A percentile compares a stretch with the other conserved stretches of the same genome.
Conservation (phyloP, 2,888 invertebrate genomes). For the Exephanes ischioxanthus region DNA sequence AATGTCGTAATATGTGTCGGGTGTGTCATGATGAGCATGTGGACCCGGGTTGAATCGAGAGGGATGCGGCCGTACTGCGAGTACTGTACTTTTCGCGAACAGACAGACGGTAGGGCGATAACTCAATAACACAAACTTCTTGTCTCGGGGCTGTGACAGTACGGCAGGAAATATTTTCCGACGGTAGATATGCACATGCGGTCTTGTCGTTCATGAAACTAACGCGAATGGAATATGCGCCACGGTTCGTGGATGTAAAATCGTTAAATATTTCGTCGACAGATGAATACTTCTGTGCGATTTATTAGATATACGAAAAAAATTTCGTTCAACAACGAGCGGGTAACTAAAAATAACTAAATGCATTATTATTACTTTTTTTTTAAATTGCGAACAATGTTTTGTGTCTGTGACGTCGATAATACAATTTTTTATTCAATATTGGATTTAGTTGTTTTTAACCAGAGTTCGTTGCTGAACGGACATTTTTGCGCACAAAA, state of each 20-base stretch:
- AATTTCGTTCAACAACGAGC: not conserved
- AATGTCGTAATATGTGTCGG: conserved; percentile 54
- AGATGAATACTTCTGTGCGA: conserved; percentile 17
- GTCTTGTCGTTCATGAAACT: conserved; percentile 63
- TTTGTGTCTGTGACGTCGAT: not conserved
- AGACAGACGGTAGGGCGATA: conserved; percentile 64
- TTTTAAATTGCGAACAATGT: not conserved
- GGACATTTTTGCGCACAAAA: not conserved
- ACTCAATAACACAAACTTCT: conserved; percentile 67
- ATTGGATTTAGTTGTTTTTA: not conserved
- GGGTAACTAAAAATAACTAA: not conserved
- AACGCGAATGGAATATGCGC: conserved; percentile 19
- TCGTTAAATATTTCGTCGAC: conserved; percentile 24
- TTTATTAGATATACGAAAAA: not conserved
- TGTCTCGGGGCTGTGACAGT: conserved; percentile 53
- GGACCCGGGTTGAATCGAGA: conserved; percentile 41
- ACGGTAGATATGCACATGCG: conserved; percentile 49
- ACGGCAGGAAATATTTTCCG: conserved; percentile 64
- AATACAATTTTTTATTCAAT: not conserved
- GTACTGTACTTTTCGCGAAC: conserved; percentile 47
- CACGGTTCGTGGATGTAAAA: not conserved
- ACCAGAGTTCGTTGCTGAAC: not conserved
- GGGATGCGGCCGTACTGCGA: not conserved
- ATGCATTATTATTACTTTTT: not conserved
- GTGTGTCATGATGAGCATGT: conserved; percentile 50